Percentiles rank a stretch among this genome's conserved stretches.
Evolutionary conservation across 2,888 invertebrate genomes (phyloP).

Genomic region (Alviniconcha strummeri): DNA sequence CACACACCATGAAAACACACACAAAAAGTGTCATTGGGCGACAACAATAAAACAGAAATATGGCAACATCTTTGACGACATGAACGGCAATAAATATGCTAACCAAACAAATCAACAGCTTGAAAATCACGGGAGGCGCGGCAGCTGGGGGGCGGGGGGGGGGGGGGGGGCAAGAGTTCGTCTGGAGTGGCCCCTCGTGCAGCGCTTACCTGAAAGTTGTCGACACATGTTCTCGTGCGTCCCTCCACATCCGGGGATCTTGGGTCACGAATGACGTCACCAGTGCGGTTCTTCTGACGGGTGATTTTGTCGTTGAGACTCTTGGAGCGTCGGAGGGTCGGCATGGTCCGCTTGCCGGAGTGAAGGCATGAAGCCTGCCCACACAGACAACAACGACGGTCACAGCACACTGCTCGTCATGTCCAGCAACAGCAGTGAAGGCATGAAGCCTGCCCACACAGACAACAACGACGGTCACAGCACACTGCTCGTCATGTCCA

Average conservation of each 20-base stretch:
- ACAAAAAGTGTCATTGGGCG: no score
- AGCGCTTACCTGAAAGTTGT: slow-evolving; percentile 30
- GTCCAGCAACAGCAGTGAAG: background rate
- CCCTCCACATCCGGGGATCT: slow-evolving; percentile 33
- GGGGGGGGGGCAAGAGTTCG: no score
- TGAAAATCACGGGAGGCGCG: no score
- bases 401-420: no score
- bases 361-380: background rate
- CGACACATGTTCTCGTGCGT: slow-evolving; percentile 27
- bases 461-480: background rate
- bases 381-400: background rate
- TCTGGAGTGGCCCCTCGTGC: no score
- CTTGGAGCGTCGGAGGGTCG: slow-evolving; percentile 33
- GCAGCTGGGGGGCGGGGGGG: no score
- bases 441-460: slow-evolving; percentile 1
- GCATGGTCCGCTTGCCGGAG: background rate
- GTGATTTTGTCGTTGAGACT: slow-evolving; percentile 34
- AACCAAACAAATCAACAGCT: no score
- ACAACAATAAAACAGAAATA: no score
- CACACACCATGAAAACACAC: no score
- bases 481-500: no score
- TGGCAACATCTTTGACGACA: no score
- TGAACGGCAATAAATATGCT: no score
- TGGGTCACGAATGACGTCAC: slow-evolving; percentile 28
- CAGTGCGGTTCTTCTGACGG: slow-evolving; percentile 28